Conservation (phyloP, 2,888 invertebrate genomes). For the Psococerastis gibbosa region DNA sequence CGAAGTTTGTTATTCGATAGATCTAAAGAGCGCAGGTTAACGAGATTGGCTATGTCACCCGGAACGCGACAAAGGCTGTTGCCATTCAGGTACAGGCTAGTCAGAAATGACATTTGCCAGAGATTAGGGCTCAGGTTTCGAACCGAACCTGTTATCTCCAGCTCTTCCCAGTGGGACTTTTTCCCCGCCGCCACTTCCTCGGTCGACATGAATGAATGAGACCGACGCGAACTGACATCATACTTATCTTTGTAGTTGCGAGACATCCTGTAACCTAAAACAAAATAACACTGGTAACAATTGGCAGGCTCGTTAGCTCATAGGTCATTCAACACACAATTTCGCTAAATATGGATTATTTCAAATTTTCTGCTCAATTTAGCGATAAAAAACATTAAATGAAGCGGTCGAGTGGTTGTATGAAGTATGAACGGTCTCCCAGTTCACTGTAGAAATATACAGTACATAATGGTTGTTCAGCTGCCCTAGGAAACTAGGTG, state of each 20-base stretch:
- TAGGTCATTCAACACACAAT: no score
- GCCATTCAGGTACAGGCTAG: conserved; percentile 87
- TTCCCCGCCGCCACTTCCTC: conserved; percentile 86
- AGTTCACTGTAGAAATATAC: no score
- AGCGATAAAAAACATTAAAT: no score
- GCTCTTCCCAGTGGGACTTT: conserved; percentile 79
- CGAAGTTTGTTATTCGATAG: conserved; percentile 88
- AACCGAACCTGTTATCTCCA: conserved; percentile 83
- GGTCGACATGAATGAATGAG: conserved; percentile 79
- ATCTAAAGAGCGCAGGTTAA: conserved; percentile 73
- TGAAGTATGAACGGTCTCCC: no score
- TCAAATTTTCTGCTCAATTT: no score
- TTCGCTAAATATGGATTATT: no score
- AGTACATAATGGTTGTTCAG: no score
- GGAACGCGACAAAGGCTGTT: conserved; percentile 85
- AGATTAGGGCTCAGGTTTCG: conserved; percentile 81
- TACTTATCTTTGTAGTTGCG: conserved; percentile 70
- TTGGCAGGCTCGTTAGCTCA: no score
- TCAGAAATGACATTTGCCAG: conserved; percentile 82
- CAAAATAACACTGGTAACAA: conserved; percentile 12
- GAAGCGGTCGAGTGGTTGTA: no score
- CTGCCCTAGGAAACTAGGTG: no score
- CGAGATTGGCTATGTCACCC: conserved; percentile 69
- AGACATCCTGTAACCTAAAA: conserved; percentile 33
- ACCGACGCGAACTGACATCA: conserved; percentile 60